Percentiles rank a stretch among this genome's conserved stretches.
Conservation (phyloP, 1,140 invertebrate genomes). For the Asbolus verrucosus region DNA sequence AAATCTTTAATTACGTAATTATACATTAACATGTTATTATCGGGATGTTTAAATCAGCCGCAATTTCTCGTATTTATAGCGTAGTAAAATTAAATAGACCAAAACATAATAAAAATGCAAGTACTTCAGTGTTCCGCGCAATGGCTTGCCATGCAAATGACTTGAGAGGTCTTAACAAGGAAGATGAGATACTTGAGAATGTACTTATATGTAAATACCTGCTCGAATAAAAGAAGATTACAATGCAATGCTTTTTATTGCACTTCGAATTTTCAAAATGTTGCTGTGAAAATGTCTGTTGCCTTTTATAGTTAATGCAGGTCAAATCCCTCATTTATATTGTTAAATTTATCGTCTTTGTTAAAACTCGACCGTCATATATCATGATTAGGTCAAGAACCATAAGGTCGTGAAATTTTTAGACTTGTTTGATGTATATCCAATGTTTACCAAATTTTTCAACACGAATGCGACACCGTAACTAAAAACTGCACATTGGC, state of each 20-base stretch:
- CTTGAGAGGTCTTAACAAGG: constrained; percentile 34
- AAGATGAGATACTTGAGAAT: constrained; percentile 27
- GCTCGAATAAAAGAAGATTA: constrained; percentile 28
- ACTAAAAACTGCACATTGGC: no score
- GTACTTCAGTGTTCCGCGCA: constrained; percentile 39
- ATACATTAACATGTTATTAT: constrained; percentile 43
- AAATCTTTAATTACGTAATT: constrained; percentile 36
- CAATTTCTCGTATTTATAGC: constrained; percentile 41
- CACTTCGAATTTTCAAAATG: neutral
- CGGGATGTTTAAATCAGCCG: constrained; percentile 37
- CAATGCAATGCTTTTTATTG: constrained; percentile 23
- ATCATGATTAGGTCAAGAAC: no score
- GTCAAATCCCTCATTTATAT: no score
- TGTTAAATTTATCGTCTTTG: no score
- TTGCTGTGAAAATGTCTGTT: neutral
- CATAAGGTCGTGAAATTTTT: no score
- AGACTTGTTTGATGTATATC: no score
- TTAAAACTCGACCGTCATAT: no score
- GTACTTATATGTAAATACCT: constrained; percentile 37
- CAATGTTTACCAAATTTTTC: no score
- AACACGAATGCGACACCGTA: no score
- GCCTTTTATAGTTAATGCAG: neutral
- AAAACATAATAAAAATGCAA: constrained; percentile 42
- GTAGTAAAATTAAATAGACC: constrained; percentile 44
- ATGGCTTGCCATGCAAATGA: constrained; percentile 41